Percentiles rank a stretch among this genome's conserved stretches.
Evolutionary conservation across 1,140 invertebrate species (phyloP).

Genomic region (Araneus ventricosus): DNA sequence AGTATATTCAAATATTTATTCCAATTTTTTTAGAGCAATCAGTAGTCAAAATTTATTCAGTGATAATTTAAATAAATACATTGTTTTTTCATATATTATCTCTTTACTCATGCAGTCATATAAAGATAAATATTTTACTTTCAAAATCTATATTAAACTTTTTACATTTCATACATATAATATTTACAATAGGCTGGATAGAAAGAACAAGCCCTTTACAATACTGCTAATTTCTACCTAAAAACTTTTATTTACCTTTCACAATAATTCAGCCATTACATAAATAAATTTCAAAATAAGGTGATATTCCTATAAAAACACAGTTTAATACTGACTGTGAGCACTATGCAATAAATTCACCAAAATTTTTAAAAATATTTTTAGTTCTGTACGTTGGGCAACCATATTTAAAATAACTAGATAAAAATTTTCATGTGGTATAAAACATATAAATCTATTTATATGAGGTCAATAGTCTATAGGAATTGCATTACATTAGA

Average conservation of each 20-base stretch:
- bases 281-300: constrained; percentile 19
- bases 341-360: neutral
- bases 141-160: neutral
- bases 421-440: neutral
- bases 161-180: constrained; percentile 12
- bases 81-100: neutral
- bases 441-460: constrained; percentile 21
- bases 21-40: neutral
- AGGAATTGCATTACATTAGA: constrained; percentile 34
- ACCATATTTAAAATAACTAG: constrained; percentile 1
- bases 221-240: constrained; percentile 11
- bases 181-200: constrained; percentile 20
- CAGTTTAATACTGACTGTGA: constrained; percentile 22
- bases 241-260: neutral
- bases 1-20: neutral
- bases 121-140: constrained; percentile 17
- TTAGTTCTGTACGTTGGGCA: neutral
- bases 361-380: constrained; percentile 10
- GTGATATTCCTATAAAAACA: constrained; percentile 2
- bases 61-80: constrained; percentile 30
- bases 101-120: neutral
- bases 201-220: neutral
- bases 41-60: neutral
- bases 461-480: constrained; percentile 1
- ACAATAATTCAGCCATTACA: neutral